Evolutionary conservation across 1,140 invertebrate genomes (phyloP).

Genomic region (Magallana angulata): DNA sequence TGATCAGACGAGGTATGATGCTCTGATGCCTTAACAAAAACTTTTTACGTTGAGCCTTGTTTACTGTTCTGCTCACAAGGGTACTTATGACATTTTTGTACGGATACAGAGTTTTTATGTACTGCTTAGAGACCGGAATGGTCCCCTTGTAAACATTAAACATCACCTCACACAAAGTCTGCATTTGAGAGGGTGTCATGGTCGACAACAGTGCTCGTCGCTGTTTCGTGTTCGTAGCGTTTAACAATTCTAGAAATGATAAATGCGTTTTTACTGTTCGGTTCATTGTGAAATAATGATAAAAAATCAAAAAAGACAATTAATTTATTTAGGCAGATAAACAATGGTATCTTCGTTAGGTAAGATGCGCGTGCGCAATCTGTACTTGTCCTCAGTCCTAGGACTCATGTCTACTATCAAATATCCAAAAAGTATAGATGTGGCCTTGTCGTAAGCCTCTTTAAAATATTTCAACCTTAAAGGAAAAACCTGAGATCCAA

Average conservation of each 20-base stretch:
- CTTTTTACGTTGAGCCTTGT: neutral
- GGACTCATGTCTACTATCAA: constrained; percentile 46
- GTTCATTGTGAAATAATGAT: constrained; percentile 18
- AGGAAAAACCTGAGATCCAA: constrained; percentile 49
- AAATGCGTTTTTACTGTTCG: constrained; percentile 34
- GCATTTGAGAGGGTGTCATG: constrained; percentile 15
- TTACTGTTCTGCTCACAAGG: neutral
- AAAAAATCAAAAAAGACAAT: neutral
- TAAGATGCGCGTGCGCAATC: constrained; percentile 43
- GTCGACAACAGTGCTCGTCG: constrained; percentile 34
- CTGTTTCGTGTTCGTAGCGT: neutral
- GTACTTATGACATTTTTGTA: constrained; percentile 19
- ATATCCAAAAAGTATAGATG: constrained; percentile 33
- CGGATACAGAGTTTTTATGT: constrained; percentile 17
- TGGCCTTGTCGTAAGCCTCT: constrained; percentile 50
- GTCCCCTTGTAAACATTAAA: constrained; percentile 46
- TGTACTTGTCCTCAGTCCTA: constrained; percentile 12
- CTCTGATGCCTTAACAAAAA: neutral
- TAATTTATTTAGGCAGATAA: neutral
- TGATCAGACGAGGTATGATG: constrained; percentile 9
- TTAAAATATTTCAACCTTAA: constrained; percentile 34
- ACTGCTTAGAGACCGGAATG: neutral
- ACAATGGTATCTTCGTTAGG: constrained; percentile 37
- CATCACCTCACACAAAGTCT: constrained; percentile 41
- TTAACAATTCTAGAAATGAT: constrained; percentile 28